A percentile compares a stretch with the other conserved stretches of the same genome.
Conservation (phyloP, 2,113 vertebrate genomes). For the Epinephelus lanceolatus region DNA sequence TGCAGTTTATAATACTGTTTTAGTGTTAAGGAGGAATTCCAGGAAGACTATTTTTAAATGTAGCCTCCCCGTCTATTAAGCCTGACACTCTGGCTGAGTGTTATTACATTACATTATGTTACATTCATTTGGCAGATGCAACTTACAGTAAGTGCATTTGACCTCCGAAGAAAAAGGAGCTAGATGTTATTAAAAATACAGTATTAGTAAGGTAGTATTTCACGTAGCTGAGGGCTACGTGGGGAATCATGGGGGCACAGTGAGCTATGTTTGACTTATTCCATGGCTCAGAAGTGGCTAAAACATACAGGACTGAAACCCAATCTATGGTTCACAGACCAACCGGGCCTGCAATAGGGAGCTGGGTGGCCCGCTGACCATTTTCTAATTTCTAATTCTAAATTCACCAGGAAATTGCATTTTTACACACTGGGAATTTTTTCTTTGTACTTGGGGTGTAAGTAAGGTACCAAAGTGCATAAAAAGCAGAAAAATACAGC, state of each 20-base stretch:
- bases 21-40: background rate
- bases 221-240: background rate
- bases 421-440: too few relatives aligned
- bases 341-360: too few relatives aligned
- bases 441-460: too few relatives aligned
- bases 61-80: background rate
- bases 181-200: background rate
- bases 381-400: too few relatives aligned
- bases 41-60: background rate
- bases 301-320: too few relatives aligned
- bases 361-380: too few relatives aligned
- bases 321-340: too few relatives aligned
- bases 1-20: background rate
- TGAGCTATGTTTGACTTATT: slow-evolving; percentile 6
- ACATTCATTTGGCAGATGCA: background rate
- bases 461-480: too few relatives aligned
- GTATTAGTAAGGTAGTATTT: background rate
- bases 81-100: background rate
- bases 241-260: background rate
- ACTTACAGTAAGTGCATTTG: background rate
- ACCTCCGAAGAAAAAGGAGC: background rate
- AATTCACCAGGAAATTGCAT: too few relatives aligned
- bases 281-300: too few relatives aligned
- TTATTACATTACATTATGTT: background rate
- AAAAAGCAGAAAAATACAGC: too few relatives aligned